Base-by-base conservation (phyloP, 2,113 vertebrate species). In the Marmota flaviventris region DNA sequence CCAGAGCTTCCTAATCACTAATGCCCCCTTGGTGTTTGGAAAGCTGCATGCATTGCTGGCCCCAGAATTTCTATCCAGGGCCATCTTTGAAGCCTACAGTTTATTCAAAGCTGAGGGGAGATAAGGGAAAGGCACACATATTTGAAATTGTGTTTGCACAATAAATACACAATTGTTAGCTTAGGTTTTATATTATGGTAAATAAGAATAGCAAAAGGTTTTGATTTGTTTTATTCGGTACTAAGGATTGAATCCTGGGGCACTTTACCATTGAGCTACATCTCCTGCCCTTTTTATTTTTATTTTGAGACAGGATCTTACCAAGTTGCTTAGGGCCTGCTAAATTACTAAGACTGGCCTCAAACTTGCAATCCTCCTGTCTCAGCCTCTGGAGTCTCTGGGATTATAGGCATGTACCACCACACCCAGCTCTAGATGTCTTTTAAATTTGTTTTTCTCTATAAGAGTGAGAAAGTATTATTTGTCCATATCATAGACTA, bases 1-100 rank as follows among this genome's bases (percentile, higher is more conserved):
- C 63, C 91, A 95, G 61, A 58, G 65, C 78, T 97, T 96, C 85
- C 85, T 73, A 94, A 93, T 53, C 11, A 87, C 92, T 89, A 97
- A 56, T 81, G 51, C 48, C 78, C 79, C 53, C 95, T 51, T 95
- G 93, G 73, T 97, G 56, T 86, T 85, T 81, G 42, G 85, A 93
- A 89, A 70, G 89, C 39, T 96, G 11, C 45, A 34, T 37, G 70
- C 29, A 27, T 14, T 45, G 32, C 27, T 77, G 51, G 37, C 18
- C 77, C 29, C 48, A 78, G 48, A 56, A 67, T 89, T 65, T 93
- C 88, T 85, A 45, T 56, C 78, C n/a, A 63, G 42, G 78, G 87
- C 45, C 79, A 76, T 78, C 29, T 77, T n/a, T 56, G 48, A 88
- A 61, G 65, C 34, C 34, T 79, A 76, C 24, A 51, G 10, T 63